Evolutionary conservation across 2,113 vertebrate genomes (phyloP), one percentile per base, ranked within the genome.

Genomic region (Monarcha castaneiventris): DNA sequence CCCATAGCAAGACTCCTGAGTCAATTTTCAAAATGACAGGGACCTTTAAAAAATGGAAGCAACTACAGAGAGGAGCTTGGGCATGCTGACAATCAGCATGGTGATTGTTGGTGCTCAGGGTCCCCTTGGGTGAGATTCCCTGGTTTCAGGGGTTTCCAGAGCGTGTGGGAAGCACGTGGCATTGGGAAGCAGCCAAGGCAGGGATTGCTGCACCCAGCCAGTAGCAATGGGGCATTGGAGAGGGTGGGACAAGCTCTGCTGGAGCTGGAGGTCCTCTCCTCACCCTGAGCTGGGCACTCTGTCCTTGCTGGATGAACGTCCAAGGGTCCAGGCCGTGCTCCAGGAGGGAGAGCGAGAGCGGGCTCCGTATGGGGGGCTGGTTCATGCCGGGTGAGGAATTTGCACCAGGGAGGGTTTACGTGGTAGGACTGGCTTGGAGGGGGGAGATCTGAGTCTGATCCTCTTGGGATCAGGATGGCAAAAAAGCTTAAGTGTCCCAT

Each of bases 281-380:
- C 5, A 3, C 35, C 54, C 1, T 2, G 58, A 23, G 37, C 10
- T 49, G 63, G 51, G 51, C 13, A 0, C 51, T 54, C 49, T 7
- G n/a, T 21, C 39, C 35, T 11, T 39, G 5, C 82, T 76, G 69
- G 63, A 62, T 82, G 64, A 33, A 64, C 5, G 5, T 12, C 23
- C 83, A 20, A 7, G 67, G 29, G 32, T 44, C 49, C 11, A 82
- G 56, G 71, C 55, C 16, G 12, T 37, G 69, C 52, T 72, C 44
- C 41, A 62, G 85, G 46, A 82, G 71, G 41, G 43, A 59, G 7
- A 90, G 76, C 3, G 4, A 25, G 37, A 56, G 55, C 2, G 3
- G 69, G 23, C 30, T 64, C 69, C 2, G 7, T 11, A 21, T 10
- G 0, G 74, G 51, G 26, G 4, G n/a, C 25, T 54, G 26, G 33